These are phyloP conservation scores for Isotomurus palustris DNA, from an alignment of 2,888 invertebrate genomes.

Conservation along the genomic window DNA sequence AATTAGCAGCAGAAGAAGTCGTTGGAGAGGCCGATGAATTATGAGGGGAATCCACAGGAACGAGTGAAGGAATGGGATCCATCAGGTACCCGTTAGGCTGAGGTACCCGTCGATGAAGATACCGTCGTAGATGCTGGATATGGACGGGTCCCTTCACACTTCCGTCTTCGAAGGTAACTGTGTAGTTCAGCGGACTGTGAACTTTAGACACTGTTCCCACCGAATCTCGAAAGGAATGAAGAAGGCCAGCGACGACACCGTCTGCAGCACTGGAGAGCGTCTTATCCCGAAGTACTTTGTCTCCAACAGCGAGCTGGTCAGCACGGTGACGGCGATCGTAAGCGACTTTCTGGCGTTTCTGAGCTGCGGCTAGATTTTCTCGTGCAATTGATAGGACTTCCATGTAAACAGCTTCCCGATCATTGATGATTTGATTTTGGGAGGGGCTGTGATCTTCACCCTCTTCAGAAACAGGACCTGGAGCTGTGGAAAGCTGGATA, in stretches of 20 bases:
- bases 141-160: not conserved
- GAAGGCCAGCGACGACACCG: not conserved
- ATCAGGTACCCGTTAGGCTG: too few species aligned
- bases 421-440: too few species aligned
- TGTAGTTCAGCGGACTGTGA: not conserved
- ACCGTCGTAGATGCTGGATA: not conserved
- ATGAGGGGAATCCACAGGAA: too few species aligned
- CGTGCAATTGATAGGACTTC: too few species aligned
- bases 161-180: not conserved
- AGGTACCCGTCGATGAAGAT: not conserved
- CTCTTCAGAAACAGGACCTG: not conserved
- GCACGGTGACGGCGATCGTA: not conserved
- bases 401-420: too few species aligned
- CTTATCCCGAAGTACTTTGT: not conserved
- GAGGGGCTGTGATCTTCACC: too few species aligned
- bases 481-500: not conserved
- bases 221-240: not conserved
- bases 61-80: too few species aligned
- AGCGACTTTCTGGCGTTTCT: not conserved
- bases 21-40: too few species aligned
- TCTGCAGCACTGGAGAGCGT: not conserved
- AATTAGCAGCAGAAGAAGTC: too few species aligned
- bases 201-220: not conserved
- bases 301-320: not conserved
- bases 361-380: not conserved